Evolutionary conservation across 1,140 invertebrate genomes (phyloP), one percentile per base, ranked within the genome.

Genomic region (Acromyrmex heyeri): DNA sequence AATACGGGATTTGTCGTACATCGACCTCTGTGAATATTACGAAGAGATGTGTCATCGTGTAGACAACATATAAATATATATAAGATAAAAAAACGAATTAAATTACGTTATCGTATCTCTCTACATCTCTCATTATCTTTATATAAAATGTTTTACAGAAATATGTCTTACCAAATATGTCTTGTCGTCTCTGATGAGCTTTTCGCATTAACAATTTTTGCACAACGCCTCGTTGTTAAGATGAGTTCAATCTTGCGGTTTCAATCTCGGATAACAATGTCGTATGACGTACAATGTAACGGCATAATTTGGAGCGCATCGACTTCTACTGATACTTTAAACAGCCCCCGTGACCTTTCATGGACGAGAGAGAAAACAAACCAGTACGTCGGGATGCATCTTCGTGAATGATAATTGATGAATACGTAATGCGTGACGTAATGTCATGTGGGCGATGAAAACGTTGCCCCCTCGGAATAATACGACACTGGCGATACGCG

Each of bases 371-470:
- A 62, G 79, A 83, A 83, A 83, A 83, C 57, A 48, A 24, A 61
- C 53, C 34, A 12, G 59, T 50, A 44, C 72, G 59, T n/a, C 27
- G 59, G 59, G 81, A 76, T 76, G 57, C 72, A 85, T 76, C 81
- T 53, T 14, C 27, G 18, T 34, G 44, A 21, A 44, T 14, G 73
- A 69, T 69, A 50, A 69, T 69, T 38, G 34, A 73, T 30, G 70
- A 77, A 85, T 77, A 73, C 70, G 82, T 85, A 85, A 85, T 53
- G 61, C 30, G 57, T 85, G 72, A 85, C 72, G 72, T 30, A 77
- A 85, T 50, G 38, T 14, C 57, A 21, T 7, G 59, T 77, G 18
- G 67, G 38, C 67, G 34, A 3, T 38, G 50, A 21, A 79, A 79
- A 30, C 34, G 30, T 81, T 69, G 30, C 48, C 50, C 48, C 50